Evolutionary conservation across 92 coral and sea anemone species (phyloP), one percentile per base, ranked within the genome.

Genomic region (Muricea muricata): DNA sequence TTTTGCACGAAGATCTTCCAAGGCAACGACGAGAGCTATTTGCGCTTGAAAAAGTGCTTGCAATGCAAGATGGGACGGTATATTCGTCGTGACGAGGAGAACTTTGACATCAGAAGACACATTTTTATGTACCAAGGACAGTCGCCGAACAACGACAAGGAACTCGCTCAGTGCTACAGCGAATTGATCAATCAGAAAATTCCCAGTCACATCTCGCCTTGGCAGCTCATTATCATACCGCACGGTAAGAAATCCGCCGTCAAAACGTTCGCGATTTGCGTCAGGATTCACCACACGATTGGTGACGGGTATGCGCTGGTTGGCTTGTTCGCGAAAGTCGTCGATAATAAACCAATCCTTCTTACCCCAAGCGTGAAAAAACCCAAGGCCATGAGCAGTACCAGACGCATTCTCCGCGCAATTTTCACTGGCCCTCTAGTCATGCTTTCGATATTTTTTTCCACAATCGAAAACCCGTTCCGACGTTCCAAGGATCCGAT

Each of bases 221-320:
- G 98, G 98, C 89, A 91, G 79, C 71, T 95, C 52, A 69, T 91
- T 30, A 75, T 93, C 37, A 85, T 90, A 52, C 96, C 97, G 17
- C 71, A 87, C 14, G 89, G 91, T 79, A 79, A 90, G 66, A 77
- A 71, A 3, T 56, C 26, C 0, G 93, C 85, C 20, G 47, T 48
- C 10, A 77, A 77, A 35, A 92, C 90, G 87, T 91, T 91, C 23
- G 98, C 95, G 8, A 78, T 94, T 11, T 93, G 94, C 30, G 89
- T 95, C 65, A 93, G 98, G 31, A 92, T 95, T 52, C 97, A 95
- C 39, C 98, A 95, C 73, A 86, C 97, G 10, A 90, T 95, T 42
- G 98, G 98, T 0, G 98, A 95, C 46, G 98, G 92, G 6, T 95
- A 89, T 65, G 90, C 98, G 23, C 86, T 95, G 69, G 88, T 95